phyloP scores from a whole-genome alignment of 2,113 vertebrate genomes.

The Romanogobio albipinnatus region DNA sequence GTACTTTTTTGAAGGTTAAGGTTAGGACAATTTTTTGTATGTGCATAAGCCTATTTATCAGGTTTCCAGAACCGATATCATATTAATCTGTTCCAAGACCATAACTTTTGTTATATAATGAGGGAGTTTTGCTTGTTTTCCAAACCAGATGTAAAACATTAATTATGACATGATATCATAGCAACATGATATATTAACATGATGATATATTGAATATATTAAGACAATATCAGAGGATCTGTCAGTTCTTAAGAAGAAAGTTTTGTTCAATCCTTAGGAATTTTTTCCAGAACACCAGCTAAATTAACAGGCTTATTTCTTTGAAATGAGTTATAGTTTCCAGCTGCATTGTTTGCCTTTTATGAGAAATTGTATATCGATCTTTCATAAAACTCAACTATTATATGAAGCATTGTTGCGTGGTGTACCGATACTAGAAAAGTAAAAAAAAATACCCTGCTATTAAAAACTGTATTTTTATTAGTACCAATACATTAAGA shows the following conservation, averaged over 20 bases:
- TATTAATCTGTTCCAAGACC: not conserved
- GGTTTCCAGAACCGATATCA: constrained; percentile 15
- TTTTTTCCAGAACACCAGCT: constrained; percentile 57
- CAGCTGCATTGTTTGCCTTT: constrained; percentile 64
- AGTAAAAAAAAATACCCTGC: too few species aligned
- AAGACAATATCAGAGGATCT: not conserved
- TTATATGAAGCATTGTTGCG: constrained; percentile 40
- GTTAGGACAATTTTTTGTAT: constrained; percentile 51
- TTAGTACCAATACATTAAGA: constrained; percentile 19
- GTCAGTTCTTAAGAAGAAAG: not conserved
- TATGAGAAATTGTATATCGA: constrained; percentile 70
- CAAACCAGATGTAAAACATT: constrained; percentile 15
- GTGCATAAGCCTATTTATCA: constrained; percentile 44
- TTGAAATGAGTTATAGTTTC: constrained; percentile 67
- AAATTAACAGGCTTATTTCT: constrained; percentile 75
- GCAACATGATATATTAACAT: constrained; percentile 20
- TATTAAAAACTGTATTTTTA: not conserved
- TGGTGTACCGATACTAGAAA: too few species aligned
- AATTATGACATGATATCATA: constrained; percentile 16
- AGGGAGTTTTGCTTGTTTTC: constrained; percentile 1
- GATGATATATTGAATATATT: too few species aligned
- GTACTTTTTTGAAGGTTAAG: not conserved
- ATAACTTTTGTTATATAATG: constrained; percentile 1
- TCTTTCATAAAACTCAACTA: constrained; percentile 60
- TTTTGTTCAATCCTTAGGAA: constrained; percentile 11